A percentile compares a stretch with the other conserved stretches of the same genome.
These are phyloP conservation scores for Drosophila falleni DNA, from an alignment of 2,888 invertebrate genomes.

Conservation along the genomic window DNA sequence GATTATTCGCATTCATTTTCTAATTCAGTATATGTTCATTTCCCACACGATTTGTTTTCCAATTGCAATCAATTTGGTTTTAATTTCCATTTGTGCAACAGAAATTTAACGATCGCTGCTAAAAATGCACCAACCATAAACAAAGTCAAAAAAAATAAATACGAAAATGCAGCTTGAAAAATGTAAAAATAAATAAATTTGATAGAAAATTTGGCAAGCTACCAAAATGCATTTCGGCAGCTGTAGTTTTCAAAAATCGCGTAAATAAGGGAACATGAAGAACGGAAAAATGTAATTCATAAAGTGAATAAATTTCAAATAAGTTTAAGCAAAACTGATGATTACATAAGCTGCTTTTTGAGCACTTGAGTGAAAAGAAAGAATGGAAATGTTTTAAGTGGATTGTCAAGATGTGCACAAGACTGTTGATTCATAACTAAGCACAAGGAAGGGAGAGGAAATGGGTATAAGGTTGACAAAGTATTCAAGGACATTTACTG, in stretches of 20 bases:
- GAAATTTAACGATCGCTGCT: slow-evolving; percentile 34
- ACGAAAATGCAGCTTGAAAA: slow-evolving; percentile 30
- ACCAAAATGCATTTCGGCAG: slow-evolving; percentile 34
- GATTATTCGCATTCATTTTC: not conserved
- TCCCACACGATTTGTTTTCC: slow-evolving; percentile 25
- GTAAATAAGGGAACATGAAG: slow-evolving; percentile 6
- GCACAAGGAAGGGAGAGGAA: not conserved
- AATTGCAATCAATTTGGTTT: slow-evolving; percentile 21
- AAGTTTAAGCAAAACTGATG: slow-evolving; percentile 1
- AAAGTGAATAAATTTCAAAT: not conserved
- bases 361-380: not conserved
- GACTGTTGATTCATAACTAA: slow-evolving; percentile 10
- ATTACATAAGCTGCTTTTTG: slow-evolving; percentile 24
- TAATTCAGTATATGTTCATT: slow-evolving; percentile 11
- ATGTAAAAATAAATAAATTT: slow-evolving; percentile 18
- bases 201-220: slow-evolving; percentile 31
- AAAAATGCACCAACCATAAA: slow-evolving; percentile 41
- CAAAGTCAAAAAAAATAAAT: slow-evolving; percentile 40
- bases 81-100: slow-evolving; percentile 27
- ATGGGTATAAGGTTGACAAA: not conserved
- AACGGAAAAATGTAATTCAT: slow-evolving; percentile 8
- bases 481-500: slow-evolving; percentile 60
- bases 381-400: slow-evolving; percentile 11
- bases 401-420: slow-evolving; percentile 12
- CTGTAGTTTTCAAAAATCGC: slow-evolving; percentile 13